These are phyloP conservation scores for Thunnus thynnus DNA, from an alignment of 2,113 vertebrate genomes.

Conservation along the genomic window DNA sequence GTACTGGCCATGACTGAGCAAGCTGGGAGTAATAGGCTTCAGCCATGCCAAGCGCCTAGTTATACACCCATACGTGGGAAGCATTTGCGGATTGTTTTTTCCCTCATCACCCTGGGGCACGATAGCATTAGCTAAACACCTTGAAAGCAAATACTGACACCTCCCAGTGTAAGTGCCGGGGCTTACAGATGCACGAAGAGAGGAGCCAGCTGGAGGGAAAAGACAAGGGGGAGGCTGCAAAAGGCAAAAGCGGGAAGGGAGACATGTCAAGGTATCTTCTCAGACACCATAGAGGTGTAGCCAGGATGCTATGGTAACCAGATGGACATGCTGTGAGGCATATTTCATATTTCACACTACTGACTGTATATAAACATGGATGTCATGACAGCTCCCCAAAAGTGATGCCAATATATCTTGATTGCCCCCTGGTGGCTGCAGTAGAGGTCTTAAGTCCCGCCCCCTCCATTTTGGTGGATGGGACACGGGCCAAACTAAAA, in stretches of 20 bases:
- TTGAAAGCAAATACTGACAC: constrained; percentile 64
- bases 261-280: constrained; percentile 53
- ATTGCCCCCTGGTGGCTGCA: no score
- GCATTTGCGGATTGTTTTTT: constrained; percentile 42
- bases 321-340: constrained; percentile 61
- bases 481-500: no score
- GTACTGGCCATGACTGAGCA: constrained; percentile 3
- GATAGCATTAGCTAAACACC: constrained; percentile 62
- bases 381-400: no score
- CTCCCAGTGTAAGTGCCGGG: constrained; percentile 31
- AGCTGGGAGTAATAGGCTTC: constrained; percentile 3
- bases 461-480: no score
- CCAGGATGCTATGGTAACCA: constrained; percentile 47
- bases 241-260: constrained; percentile 18
- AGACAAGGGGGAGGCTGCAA: constrained; percentile 1
- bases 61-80: constrained; percentile 56
- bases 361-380: no score
- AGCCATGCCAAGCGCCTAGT: constrained; percentile 28
- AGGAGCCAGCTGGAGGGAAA: constrained; percentile 64
- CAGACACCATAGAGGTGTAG: constrained; percentile 29
- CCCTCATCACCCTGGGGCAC: constrained; percentile 36
- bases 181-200: constrained; percentile 53
- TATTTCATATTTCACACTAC: constrained; percentile 47
- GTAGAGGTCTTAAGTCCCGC: no score
- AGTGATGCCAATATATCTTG: no score